Conservation (phyloP, 64 coral and sea anemone species). For the Hydrozoanthus tunicans region DNA sequence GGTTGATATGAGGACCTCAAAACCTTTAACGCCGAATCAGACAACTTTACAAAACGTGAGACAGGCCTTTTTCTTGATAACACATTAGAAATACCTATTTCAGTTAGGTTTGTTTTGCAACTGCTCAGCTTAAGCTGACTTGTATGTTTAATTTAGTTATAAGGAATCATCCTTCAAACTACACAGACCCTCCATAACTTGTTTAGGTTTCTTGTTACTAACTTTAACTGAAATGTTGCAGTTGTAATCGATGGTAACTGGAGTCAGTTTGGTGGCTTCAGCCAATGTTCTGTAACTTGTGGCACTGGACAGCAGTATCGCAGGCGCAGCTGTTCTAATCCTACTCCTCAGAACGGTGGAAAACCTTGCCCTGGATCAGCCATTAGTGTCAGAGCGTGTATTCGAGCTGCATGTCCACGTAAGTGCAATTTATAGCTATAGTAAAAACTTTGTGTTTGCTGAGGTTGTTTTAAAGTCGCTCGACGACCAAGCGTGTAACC, state of each 20-base stretch:
- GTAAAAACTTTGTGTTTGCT: too few relatives aligned
- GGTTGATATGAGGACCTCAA: too few relatives aligned
- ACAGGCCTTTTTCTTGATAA: too few relatives aligned
- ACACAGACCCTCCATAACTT: background rate
- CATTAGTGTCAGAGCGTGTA: background rate
- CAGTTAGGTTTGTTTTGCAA: background rate
- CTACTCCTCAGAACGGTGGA: background rate
- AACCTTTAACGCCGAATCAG: too few relatives aligned
- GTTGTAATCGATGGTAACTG: background rate
- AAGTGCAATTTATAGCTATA: background rate
- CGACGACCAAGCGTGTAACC: too few relatives aligned
- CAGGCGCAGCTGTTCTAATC: background rate
- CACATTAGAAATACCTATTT: too few relatives aligned
- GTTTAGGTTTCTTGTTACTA: background rate
- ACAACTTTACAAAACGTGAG: too few relatives aligned
- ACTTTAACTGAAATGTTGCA: background rate
- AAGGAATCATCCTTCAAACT: background rate
- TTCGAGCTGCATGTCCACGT: background rate
- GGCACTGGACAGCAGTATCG: background rate
- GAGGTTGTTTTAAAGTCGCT: too few relatives aligned
- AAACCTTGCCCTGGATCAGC: background rate
- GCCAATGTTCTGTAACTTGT: slow-evolving; percentile 16
- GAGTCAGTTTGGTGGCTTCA: background rate
- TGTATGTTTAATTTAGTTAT: background rate
- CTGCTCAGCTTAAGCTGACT: background rate